phyloP scores from a whole-genome alignment of 2,888 invertebrate genomes.

The Diachrysia chrysitis region DNA sequence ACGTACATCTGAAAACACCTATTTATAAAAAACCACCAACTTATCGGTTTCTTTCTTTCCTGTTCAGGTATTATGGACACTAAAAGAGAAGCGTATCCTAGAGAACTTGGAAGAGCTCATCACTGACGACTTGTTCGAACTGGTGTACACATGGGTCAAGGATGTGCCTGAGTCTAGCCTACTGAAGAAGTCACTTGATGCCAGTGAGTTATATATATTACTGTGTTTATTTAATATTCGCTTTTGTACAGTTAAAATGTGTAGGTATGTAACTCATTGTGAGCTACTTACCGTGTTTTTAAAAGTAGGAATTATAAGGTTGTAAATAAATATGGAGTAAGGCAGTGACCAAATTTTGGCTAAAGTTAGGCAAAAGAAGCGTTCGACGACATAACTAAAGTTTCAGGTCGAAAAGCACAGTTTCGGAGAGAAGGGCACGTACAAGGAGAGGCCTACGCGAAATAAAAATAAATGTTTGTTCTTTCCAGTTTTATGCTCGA shows the following conservation, averaged over 20 bases:
- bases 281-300: too few relatives aligned
- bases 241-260: too few relatives aligned
- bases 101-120: constrained; percentile 92
- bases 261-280: too few relatives aligned
- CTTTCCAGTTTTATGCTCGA: constrained; percentile 92
- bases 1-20: too few relatives aligned
- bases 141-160: constrained; percentile 93
- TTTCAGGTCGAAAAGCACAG: too few relatives aligned
- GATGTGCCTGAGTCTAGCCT: constrained; percentile 92
- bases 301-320: too few relatives aligned
- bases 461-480: constrained; percentile 12
- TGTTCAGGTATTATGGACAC: constrained; percentile 86
- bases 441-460: too few relatives aligned
- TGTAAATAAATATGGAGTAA: too few relatives aligned
- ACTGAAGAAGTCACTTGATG: constrained; percentile 95
- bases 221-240: neutral
- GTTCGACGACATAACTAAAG: too few relatives aligned
- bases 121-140: constrained; percentile 93
- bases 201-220: constrained; percentile 75
- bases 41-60: neutral
- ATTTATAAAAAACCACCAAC: neutral
- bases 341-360: too few relatives aligned
- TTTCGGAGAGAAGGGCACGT: too few relatives aligned
- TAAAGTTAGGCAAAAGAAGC: too few relatives aligned
- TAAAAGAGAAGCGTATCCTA: constrained; percentile 90